Conservation (phyloP, 1,140 invertebrate genomes). For the Trachymyrmex cornetzi region DNA sequence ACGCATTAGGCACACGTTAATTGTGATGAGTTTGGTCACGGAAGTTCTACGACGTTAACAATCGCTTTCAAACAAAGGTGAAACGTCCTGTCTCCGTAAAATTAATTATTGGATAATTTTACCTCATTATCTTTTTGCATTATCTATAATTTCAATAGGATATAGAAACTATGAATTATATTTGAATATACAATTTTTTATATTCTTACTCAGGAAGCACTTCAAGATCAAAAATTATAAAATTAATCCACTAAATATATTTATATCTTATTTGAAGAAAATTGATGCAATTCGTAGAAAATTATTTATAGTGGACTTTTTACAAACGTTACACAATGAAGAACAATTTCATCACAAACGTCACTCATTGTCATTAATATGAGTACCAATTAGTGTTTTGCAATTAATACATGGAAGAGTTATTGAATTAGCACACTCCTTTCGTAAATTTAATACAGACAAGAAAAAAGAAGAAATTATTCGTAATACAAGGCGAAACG, state of each 20-base stretch:
- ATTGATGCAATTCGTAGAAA: background rate
- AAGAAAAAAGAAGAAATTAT: background rate
- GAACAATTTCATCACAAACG: background rate
- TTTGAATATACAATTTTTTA: background rate
- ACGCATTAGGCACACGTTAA: slow-evolving; percentile 11
- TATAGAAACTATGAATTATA: background rate
- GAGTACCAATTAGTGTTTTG: slow-evolving; percentile 30
- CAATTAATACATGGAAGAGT: slow-evolving; percentile 52
- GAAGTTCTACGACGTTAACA: slow-evolving; percentile 24
- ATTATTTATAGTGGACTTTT: background rate
- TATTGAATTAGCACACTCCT: slow-evolving; percentile 11
- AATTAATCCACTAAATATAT: background rate
- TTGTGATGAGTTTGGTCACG: slow-evolving; percentile 7
- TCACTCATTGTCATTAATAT: background rate
- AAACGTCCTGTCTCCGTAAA: background rate
- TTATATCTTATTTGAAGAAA: background rate
- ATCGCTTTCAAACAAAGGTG: slow-evolving; percentile 3
- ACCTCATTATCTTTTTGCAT: background rate
- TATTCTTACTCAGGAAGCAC: background rate
- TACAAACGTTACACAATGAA: background rate
- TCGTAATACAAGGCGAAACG: background rate
- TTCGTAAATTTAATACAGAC: background rate
- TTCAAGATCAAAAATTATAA: background rate
- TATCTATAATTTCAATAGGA: background rate
- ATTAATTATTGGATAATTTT: slow-evolving; percentile 28